Base-by-base conservation (phyloP, 2,888 invertebrate genomes). In the Eulithis prunata region DNA sequence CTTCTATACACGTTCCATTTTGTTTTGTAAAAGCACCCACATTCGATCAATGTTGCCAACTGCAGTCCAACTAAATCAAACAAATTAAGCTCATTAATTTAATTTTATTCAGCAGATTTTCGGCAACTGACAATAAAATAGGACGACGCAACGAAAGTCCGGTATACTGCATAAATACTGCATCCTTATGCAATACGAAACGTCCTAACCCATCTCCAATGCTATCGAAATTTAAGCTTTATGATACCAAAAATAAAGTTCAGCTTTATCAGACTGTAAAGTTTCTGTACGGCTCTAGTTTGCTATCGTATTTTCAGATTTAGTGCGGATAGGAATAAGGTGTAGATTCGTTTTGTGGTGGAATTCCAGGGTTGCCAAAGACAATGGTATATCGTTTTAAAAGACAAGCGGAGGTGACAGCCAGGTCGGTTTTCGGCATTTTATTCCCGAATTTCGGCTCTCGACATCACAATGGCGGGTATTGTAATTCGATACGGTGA, bases 311-410 rank as follows among this genome's bases (percentile, higher is more conserved):
- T 49, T 49, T 61, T 45, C 10, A 36, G 57, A 13, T 56, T 57
- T 71, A 38, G 11, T 1, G 8, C 0, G 1, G 1, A 10, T 13
- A 11, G 12, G 0, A 43, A 49, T 69, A 69, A 57, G 57, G 66
- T 60, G n/a, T 1, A 56, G n/a, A 36, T 61, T 45, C 6, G 61
- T 21, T 6, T 62, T 45, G 38, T 8, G 38, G 12, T 12, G n/a
- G 28, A 41, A 54, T 36, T 66, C 59, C 62, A 62, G 49, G 58
- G 67, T 56, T 60, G 59, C 71, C 57, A 76, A 79, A 89, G 87
- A 90, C 90, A 90, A 90, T 89, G 87, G 87, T 78, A 76, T 85
- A 86, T 86, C 84, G 86, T 86, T 90, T 88, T 86, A 86, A 87
- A 21, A 85, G 87, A 87, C 88, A 89, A 85, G 85, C 80, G 79